Percentiles rank a stretch among this genome's conserved stretches.
Conservation (phyloP, 2,797 vertebrate species). For the Helarctos malayanus region DNA sequence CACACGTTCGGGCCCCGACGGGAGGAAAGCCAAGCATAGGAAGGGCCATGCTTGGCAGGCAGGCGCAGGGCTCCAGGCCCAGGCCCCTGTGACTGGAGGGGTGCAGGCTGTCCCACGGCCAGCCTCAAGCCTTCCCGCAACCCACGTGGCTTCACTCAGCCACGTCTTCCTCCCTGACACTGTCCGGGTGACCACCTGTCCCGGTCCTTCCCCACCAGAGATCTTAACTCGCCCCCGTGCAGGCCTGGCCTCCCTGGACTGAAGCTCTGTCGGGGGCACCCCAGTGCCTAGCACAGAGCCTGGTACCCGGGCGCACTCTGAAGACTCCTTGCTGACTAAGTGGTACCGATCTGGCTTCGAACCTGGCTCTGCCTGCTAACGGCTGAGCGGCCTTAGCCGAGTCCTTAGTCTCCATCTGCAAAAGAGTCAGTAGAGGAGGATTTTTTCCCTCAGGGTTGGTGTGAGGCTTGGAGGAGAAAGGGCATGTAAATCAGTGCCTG, state of each 20-base stretch:
- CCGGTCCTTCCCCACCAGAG: not conserved
- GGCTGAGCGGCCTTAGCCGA: not conserved
- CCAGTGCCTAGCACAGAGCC: not conserved
- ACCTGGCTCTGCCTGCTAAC: not conserved
- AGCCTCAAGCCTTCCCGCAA: not conserved
- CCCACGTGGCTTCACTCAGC: not conserved
- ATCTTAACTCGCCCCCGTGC: accelerated
- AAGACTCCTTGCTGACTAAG: not conserved
- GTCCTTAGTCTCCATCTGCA: not conserved
- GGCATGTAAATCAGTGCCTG: not conserved
- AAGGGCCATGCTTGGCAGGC: not conserved
- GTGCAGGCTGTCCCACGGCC: accelerated
- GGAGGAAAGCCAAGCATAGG: not conserved
- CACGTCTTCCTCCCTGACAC: not conserved
- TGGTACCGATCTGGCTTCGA: not conserved
- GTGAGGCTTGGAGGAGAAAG: not conserved
- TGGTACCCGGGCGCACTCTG: not conserved
- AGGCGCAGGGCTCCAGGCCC: not conserved
- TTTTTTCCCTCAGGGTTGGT: not conserved
- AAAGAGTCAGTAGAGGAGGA: not conserved
- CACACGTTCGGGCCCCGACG: not conserved
- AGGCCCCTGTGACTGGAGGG: not conserved
- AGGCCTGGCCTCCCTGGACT: not conserved
- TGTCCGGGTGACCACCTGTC: not conserved
- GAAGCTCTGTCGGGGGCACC: not conserved